Evolutionary conservation across 2,113 vertebrate genomes (phyloP).

Genomic region (Mystacornis crossleyi): DNA sequence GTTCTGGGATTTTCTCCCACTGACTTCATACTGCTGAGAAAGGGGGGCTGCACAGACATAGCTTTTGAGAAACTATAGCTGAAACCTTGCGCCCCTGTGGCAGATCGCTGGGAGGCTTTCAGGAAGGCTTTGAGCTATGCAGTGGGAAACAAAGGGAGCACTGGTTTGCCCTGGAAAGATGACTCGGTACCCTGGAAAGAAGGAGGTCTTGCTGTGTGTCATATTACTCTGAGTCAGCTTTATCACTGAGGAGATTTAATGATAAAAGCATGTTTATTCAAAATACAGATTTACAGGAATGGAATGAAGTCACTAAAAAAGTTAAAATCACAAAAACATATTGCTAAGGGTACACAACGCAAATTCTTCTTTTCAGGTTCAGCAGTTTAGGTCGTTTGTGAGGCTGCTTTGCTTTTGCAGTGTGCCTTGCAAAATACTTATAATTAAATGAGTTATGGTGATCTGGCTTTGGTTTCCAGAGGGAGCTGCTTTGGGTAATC

Average conservation of each 20-base stretch:
- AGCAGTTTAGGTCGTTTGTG: neutral
- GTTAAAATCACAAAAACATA: conserved; percentile 12
- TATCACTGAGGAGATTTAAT: conserved; percentile 42
- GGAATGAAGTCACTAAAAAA: neutral
- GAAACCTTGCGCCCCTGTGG: neutral
- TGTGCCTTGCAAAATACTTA: neutral
- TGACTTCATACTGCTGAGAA: neutral
- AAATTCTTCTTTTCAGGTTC: neutral
- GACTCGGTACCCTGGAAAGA: conserved; percentile 25
- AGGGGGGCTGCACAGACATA: neutral
- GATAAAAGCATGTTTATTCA: conserved; percentile 57
- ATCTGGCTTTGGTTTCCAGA: neutral
- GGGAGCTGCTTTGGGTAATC: neutral
- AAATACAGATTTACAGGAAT: conserved; percentile 38
- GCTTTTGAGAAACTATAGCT: neutral
- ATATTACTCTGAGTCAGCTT: conserved; percentile 59
- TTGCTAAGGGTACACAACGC: neutral
- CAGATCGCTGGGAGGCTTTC: neutral
- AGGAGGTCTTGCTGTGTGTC: conserved; percentile 5
- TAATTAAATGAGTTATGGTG: neutral
- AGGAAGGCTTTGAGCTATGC: conserved; percentile 1
- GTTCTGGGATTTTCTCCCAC: neutral
- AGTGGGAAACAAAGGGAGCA: neutral
- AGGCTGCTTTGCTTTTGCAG: neutral
- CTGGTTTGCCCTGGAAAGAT: neutral